Conservation (phyloP, 2,113 vertebrate genomes). For the Theropithecus gelada region DNA sequence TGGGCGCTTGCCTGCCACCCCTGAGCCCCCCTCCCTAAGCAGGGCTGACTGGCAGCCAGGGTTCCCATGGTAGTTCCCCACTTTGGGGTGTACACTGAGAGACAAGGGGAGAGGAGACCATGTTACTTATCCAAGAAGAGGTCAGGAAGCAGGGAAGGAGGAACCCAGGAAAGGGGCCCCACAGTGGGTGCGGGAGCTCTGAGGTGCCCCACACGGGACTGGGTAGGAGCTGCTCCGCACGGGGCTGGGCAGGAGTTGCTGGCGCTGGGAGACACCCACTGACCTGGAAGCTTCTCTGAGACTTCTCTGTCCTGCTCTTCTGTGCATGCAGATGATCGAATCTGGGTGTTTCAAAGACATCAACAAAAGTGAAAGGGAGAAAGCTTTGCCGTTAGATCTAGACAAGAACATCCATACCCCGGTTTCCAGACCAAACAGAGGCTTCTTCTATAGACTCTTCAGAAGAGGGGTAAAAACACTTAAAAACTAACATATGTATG, state of each 20-base stretch:
- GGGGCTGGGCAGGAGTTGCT: accelerated
- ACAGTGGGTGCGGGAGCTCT: not conserved
- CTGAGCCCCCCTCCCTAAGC: not conserved
- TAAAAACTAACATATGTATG: not conserved
- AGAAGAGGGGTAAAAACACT: constrained; percentile 88
- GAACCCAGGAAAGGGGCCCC: accelerated
- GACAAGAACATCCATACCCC: constrained; percentile 80
- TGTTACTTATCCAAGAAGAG: not conserved
- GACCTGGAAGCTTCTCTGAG: accelerated
- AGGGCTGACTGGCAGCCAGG: not conserved
- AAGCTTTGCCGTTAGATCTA: constrained; percentile 82
- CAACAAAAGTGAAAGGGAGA: constrained; percentile 87
- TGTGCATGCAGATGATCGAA: constrained; percentile 92
- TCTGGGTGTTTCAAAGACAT: constrained; percentile 95
- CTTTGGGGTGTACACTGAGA: not conserved
- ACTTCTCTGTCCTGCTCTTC: not conserved
- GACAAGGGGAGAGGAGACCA: not conserved
- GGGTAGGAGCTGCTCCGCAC: not conserved
- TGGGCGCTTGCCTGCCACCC: not conserved
- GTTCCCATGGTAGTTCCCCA: not conserved
- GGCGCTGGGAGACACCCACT: accelerated
- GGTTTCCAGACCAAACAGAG: constrained; percentile 87
- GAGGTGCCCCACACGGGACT: accelerated
- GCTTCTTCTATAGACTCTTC: constrained; percentile 92
- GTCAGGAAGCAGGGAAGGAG: not conserved